Conservation (phyloP, 2,888 invertebrate species). For the Cheilosia grossa region DNA sequence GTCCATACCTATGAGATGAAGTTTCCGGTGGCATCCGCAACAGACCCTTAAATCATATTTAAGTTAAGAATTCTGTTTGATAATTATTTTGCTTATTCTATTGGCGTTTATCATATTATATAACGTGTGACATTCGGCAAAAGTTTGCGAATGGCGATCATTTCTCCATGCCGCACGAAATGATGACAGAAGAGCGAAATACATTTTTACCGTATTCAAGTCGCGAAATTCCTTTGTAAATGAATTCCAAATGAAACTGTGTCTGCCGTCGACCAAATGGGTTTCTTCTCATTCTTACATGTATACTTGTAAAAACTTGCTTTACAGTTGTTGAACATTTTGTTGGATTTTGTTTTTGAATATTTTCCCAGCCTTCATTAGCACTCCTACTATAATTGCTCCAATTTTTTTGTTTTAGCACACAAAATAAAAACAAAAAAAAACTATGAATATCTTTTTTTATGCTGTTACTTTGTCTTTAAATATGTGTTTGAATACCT, state of each 20-base stretch:
- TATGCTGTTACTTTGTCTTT: slow-evolving; percentile 8
- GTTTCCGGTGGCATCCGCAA: too few relatives aligned
- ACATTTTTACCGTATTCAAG: not conserved
- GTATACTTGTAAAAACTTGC: not conserved
- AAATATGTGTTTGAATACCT: slow-evolving; percentile 24
- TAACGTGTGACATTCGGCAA: too few relatives aligned
- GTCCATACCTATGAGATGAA: too few relatives aligned
- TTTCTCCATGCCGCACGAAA: not conserved
- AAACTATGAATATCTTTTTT: slow-evolving; percentile 40
- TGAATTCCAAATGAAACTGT: slow-evolving; percentile 1
- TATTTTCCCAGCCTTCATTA: slow-evolving; percentile 22
- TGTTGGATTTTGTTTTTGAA: not conserved
- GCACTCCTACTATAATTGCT: slow-evolving; percentile 38
- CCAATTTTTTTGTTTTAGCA: slow-evolving; percentile 40
- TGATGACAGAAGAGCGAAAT: not conserved
- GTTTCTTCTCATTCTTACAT: slow-evolving; percentile 17
- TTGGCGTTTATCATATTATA: too few relatives aligned
- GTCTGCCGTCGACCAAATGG: slow-evolving; percentile 4
- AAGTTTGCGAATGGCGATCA: too few relatives aligned
- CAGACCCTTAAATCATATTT: too few relatives aligned
- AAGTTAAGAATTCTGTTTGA: too few relatives aligned
- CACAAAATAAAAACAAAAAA: slow-evolving; percentile 35
- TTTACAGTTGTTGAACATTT: slow-evolving; percentile 4
- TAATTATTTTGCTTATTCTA: too few relatives aligned
- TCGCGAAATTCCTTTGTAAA: slow-evolving; percentile 11